These are phyloP conservation scores for Masticophis lateralis DNA, from an alignment of 2,797 vertebrate genomes.

Conservation along the genomic window DNA sequence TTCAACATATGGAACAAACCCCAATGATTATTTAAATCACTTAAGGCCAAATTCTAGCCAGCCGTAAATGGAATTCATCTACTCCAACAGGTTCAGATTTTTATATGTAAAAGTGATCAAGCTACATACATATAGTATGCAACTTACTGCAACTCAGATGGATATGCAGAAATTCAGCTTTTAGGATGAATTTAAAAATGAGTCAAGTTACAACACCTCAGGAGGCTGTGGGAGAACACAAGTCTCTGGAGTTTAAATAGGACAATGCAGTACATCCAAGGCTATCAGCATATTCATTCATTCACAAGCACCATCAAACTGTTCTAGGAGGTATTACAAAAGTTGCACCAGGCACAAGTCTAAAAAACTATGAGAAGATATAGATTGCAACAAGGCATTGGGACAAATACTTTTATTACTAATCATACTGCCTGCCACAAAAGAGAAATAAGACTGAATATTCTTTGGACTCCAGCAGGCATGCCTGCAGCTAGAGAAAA, in stretches of 20 bases:
- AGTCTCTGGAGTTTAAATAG: not conserved
- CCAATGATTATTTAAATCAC: not conserved
- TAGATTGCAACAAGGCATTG: not conserved
- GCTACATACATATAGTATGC: not conserved
- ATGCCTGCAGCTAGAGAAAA: not conserved
- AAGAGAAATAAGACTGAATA: not conserved
- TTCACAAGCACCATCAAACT: not conserved
- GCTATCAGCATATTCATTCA: not conserved
- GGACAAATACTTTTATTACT: not conserved
- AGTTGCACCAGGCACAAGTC: not conserved
- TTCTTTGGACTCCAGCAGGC: not conserved
- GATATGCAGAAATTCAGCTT: not conserved
- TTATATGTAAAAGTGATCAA: not conserved
- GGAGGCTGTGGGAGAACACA: not conserved
- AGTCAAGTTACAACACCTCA: not conserved
- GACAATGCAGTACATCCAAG: not conserved
- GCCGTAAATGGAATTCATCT: not conserved
- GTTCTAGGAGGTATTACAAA: not conserved
- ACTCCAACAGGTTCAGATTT: not conserved
- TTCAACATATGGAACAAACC: not conserved
- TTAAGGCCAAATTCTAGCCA: not conserved
- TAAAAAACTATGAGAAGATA: not conserved
- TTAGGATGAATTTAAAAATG: not conserved
- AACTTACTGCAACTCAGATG: not conserved
- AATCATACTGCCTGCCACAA: not conserved